Conservation (phyloP, 2,113 vertebrate species). For the Scomber colias region DNA sequence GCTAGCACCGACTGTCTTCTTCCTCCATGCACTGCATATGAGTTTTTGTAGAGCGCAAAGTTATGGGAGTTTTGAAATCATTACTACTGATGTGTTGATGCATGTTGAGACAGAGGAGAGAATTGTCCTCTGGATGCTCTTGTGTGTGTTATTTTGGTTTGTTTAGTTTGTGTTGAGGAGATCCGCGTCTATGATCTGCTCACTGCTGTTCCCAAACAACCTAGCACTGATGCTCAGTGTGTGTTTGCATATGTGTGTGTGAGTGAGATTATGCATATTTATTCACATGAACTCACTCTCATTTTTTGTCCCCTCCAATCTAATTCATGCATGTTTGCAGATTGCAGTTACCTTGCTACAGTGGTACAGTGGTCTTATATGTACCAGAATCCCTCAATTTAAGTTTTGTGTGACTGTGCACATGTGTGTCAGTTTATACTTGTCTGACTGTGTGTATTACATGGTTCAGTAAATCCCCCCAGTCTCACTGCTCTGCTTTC, state of each 20-base stretch:
- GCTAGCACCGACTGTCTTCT: constrained; percentile 13
- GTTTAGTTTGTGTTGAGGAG: constrained; percentile 37
- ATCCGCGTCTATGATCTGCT: constrained; percentile 43
- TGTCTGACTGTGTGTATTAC: constrained; percentile 48
- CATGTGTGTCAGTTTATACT: neutral
- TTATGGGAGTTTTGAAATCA: constrained; percentile 14
- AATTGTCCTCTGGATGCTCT: neutral
- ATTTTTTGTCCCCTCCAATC: neutral
- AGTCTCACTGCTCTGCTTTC: constrained; percentile 41
- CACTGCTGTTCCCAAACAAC: constrained; percentile 36
- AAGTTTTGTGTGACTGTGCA: constrained; percentile 28
- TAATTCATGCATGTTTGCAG: neutral
- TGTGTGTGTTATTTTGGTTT: constrained; percentile 10
- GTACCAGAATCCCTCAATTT: neutral
- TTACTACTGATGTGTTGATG: too few relatives aligned
- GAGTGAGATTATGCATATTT: neutral
- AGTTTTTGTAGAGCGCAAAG: constrained; percentile 11
- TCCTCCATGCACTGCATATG: constrained; percentile 3
- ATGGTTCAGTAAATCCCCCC: constrained; percentile 65
- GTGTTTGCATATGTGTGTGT: constrained; percentile 1
- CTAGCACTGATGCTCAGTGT: constrained; percentile 26
- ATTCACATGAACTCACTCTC: constrained; percentile 5
- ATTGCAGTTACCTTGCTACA: neutral
- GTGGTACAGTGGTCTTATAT: neutral
- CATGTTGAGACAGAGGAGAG: neutral